phyloP scores from a whole-genome alignment of 2,888 invertebrate genomes.

The Bruchidius siliquastri region DNA sequence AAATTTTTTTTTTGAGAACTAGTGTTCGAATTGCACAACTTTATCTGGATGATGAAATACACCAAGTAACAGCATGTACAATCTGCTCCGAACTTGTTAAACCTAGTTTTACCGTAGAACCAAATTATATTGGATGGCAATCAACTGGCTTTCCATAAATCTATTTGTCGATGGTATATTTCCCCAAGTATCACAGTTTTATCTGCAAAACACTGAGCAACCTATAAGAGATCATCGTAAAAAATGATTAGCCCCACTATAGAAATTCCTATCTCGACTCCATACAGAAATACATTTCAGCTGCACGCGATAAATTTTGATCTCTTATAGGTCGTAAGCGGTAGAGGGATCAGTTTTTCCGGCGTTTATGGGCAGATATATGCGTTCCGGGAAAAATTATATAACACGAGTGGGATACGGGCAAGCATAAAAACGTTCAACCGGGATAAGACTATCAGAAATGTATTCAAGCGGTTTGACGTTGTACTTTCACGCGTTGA shows the following conservation, averaged over 20 bases:
- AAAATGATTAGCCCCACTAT: not conserved
- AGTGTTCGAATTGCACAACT: no score
- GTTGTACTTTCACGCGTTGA: no score
- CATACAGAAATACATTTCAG: not conserved
- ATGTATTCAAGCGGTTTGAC: not conserved
- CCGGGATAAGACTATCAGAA: not conserved
- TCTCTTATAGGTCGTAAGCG: not conserved
- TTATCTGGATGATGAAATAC: no score
- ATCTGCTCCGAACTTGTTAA: no score
- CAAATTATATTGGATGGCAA: not conserved
- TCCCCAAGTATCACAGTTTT: not conserved
- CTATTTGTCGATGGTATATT: not conserved
- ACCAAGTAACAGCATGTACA: no score
- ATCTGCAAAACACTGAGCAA: not conserved
- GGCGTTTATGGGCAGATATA: not conserved
- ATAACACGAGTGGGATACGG: not conserved
- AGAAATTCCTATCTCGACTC: not conserved
- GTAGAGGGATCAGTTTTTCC: not conserved
- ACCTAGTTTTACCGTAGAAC: no score
- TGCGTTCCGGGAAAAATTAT: not conserved
- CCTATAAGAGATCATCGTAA: not conserved
- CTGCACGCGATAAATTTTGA: not conserved
- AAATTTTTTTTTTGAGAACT: no score
- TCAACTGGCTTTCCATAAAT: not conserved
- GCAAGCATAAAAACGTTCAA: not conserved